A percentile compares a stretch with the other conserved stretches of the same genome.
These are phyloP conservation scores for Melinaea menophilus DNA, from an alignment of 2,888 invertebrate species.

Conservation along the genomic window DNA sequence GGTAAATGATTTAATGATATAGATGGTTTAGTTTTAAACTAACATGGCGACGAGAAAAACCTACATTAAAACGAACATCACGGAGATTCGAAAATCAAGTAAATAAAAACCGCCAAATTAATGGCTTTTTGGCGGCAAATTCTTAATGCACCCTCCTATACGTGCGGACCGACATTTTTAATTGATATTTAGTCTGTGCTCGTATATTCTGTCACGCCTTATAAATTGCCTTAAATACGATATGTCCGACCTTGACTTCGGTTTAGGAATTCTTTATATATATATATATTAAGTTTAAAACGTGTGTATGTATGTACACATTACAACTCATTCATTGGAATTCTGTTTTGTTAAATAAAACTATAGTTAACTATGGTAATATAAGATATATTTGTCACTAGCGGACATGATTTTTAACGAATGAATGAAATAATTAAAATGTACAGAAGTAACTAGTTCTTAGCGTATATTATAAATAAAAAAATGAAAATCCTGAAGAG, in stretches of 20 bases:
- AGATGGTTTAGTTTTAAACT: too few relatives aligned
- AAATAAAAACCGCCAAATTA: background rate
- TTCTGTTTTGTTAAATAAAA: background rate
- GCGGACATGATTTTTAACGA: too few relatives aligned
- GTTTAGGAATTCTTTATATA: constrained; percentile 13
- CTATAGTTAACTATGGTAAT: background rate
- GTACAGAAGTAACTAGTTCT: background rate
- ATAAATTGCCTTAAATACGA: constrained; percentile 58
- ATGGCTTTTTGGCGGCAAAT: background rate
- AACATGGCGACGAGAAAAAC: background rate
- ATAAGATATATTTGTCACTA: too few relatives aligned
- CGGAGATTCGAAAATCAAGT: background rate
- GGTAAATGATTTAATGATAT: too few relatives aligned
- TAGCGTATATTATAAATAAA: too few relatives aligned
- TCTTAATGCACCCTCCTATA: constrained; percentile 1
- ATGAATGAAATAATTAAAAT: background rate
- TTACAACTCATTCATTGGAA: constrained; percentile 20
- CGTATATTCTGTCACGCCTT: constrained; percentile 50
- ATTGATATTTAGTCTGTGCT: constrained; percentile 14
- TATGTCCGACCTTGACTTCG: constrained; percentile 49
- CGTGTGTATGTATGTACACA: constrained; percentile 9
- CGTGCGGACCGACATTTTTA: constrained; percentile 6
- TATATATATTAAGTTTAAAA: constrained; percentile 9
- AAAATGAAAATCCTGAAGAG: too few relatives aligned
- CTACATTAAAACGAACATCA: background rate